phyloP scores from a whole-genome alignment of 2,888 invertebrate species.

The Chloromyia formosa region DNA sequence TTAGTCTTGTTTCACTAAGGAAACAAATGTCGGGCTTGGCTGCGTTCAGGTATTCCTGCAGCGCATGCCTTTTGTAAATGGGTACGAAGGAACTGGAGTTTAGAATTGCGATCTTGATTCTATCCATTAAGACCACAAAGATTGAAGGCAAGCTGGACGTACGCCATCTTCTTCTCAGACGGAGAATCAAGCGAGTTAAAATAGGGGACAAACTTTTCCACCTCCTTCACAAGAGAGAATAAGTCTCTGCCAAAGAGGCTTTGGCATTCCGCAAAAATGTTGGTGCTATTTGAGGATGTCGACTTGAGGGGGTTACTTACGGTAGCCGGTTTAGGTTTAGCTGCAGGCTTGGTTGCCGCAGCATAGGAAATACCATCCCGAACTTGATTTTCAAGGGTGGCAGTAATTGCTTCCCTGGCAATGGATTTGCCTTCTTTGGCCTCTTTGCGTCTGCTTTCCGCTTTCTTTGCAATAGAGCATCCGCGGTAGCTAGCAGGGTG shows the following conservation, averaged over 20 bases:
- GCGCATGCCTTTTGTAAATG: not conserved
- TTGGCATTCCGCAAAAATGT: not conserved
- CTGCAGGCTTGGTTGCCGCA: no score
- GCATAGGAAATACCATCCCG: not conserved
- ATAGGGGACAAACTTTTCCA: not conserved
- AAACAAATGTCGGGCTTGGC: not conserved
- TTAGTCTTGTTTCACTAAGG: not conserved
- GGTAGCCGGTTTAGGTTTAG: no score
- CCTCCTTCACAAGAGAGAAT: not conserved
- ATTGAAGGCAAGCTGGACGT: not conserved
- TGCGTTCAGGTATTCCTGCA: not conserved
- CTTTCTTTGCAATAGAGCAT: not conserved
- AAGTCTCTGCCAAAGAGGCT: slow-evolving; percentile 12
- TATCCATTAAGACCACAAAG: not conserved
- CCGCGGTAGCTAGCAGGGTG: slow-evolving; percentile 12
- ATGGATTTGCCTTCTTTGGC: not conserved
- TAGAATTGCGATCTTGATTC: not conserved
- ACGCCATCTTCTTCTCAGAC: not conserved
- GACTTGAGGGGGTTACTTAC: no score
- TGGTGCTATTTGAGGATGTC: no score
- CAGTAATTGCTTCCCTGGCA: not conserved
- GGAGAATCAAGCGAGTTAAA: not conserved
- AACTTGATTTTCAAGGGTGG: not conserved
- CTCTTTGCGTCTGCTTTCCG: not conserved
- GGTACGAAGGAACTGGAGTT: not conserved